Percentiles rank a stretch among this genome's conserved stretches.
phyloP scores from a whole-genome alignment of 2,888 invertebrate genomes.

The Drosophila diplacantha region DNA sequence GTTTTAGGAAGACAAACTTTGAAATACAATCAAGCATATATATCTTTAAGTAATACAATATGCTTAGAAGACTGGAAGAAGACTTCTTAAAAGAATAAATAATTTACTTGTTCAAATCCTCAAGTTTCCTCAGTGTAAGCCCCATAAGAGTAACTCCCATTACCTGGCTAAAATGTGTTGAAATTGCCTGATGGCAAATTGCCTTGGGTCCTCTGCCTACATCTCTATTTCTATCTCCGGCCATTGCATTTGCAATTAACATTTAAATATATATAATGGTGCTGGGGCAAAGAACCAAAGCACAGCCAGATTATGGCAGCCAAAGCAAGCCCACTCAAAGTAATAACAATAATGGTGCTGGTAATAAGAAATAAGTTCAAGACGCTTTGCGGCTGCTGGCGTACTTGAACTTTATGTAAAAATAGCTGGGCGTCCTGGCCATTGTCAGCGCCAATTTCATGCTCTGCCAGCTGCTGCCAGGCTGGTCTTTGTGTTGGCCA shows the following conservation, averaged over 20 bases:
- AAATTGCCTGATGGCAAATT: conserved; percentile 61
- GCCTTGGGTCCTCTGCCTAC: conserved; percentile 30
- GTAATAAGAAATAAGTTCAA: conserved; percentile 59
- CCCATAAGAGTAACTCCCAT: conserved; percentile 22
- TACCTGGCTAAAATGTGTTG: conserved; percentile 34
- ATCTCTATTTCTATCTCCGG: conserved; percentile 22
- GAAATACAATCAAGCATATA: no score
- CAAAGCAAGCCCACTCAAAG: conserved; percentile 51
- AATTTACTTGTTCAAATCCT: neutral
- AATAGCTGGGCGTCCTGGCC: conserved; percentile 48
- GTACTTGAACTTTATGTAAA: conserved; percentile 63
- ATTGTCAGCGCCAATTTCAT: conserved; percentile 63
- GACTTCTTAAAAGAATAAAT: no score
- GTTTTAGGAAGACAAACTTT: no score
- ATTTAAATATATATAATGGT: conserved; percentile 56
- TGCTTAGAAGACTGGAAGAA: no score
- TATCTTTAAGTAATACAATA: no score
- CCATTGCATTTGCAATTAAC: conserved; percentile 55
- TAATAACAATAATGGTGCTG: conserved; percentile 37
- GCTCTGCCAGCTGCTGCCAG: conserved; percentile 48
- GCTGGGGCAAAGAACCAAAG: conserved; percentile 49
- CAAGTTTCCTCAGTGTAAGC: conserved; percentile 26
- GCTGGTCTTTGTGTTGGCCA: conserved; percentile 5
- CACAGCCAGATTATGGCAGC: conserved; percentile 57
- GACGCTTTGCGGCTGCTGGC: no score